These are phyloP conservation scores for Drosophila tanythrix DNA, from an alignment of 2,888 invertebrate species.

Conservation along the genomic window DNA sequence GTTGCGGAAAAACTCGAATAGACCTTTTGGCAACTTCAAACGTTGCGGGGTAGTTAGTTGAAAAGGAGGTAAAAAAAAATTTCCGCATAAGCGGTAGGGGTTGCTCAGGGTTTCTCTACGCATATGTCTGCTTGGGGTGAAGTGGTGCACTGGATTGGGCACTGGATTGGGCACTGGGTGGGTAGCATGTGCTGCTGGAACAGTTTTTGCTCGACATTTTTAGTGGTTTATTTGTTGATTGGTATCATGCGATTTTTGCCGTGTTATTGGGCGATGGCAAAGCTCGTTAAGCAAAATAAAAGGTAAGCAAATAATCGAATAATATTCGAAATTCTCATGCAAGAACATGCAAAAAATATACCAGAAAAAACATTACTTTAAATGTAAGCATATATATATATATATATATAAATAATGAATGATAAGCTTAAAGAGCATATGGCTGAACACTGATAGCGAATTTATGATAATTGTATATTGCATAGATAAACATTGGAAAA, in stretches of 20 bases:
- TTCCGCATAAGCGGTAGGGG: constrained; percentile 12
- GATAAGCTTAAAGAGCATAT: constrained; percentile 17
- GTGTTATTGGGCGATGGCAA: constrained; percentile 21
- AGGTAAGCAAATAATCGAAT: constrained; percentile 67
- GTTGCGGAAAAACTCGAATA: background rate
- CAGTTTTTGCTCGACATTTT: constrained; percentile 38
- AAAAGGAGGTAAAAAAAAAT: constrained; percentile 23
- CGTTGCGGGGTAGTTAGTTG: constrained; percentile 19
- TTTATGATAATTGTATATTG: constrained; percentile 31
- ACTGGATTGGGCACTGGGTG: constrained; percentile 25
- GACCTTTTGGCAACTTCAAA: background rate
- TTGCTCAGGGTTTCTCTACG: constrained; percentile 22
- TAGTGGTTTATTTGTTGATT: constrained; percentile 33
- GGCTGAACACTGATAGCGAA: constrained; percentile 21
- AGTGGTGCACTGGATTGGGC: constrained; percentile 23
- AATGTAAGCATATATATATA: constrained; percentile 11
- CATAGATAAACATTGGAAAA: constrained; percentile 16
- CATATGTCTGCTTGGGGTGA: constrained; percentile 14
- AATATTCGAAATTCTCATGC: constrained; percentile 25
- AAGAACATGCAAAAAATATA: constrained; percentile 21
- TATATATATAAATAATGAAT: background rate
- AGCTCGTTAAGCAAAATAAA: constrained; percentile 67
- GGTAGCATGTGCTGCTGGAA: constrained; percentile 39
- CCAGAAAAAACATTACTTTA: constrained; percentile 18
- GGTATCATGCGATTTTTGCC: constrained; percentile 13